phyloP scores from a whole-genome alignment of 2,888 invertebrate genomes.

The Volucella inflata region DNA sequence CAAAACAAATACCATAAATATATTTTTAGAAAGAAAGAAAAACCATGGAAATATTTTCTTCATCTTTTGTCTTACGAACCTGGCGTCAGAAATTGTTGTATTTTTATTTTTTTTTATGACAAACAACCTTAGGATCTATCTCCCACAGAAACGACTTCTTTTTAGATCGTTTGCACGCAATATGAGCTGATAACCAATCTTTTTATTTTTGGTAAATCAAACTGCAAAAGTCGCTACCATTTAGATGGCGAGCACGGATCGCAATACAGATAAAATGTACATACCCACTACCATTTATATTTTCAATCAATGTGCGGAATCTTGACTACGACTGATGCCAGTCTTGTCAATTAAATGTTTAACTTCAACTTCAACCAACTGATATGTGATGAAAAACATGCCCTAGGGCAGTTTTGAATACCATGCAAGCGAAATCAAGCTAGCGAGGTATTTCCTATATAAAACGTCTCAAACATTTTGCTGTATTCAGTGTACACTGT shows the following conservation, averaged over 20 bases:
- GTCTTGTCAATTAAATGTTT: background rate
- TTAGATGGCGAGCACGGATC: conserved; percentile 22
- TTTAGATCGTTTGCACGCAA: background rate
- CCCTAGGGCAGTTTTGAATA: conserved; percentile 9
- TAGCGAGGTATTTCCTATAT: conserved; percentile 55
- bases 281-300: conserved; percentile 4
- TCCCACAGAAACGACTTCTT: too few species aligned
- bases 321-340: conserved; percentile 2
- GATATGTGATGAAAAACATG: conserved; percentile 20
- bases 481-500: conserved; percentile 55
- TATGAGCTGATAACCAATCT: conserved; percentile 6
- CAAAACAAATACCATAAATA: too few species aligned
- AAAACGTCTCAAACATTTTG: conserved; percentile 17
- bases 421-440: conserved; percentile 26
- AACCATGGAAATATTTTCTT: too few species aligned
- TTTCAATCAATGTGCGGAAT: conserved; percentile 19
- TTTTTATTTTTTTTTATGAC: too few species aligned
- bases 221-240: background rate
- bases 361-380: background rate
- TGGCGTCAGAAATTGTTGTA: too few species aligned
- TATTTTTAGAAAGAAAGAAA: too few species aligned
- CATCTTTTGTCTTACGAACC: too few species aligned
- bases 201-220: conserved; percentile 48
- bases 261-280: conserved; percentile 30
- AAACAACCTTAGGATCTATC: too few species aligned